Percentiles rank a stretch among this genome's conserved stretches.
phyloP scores from a whole-genome alignment of 1,140 invertebrate species.

The Drosophila grimshawi region DNA sequence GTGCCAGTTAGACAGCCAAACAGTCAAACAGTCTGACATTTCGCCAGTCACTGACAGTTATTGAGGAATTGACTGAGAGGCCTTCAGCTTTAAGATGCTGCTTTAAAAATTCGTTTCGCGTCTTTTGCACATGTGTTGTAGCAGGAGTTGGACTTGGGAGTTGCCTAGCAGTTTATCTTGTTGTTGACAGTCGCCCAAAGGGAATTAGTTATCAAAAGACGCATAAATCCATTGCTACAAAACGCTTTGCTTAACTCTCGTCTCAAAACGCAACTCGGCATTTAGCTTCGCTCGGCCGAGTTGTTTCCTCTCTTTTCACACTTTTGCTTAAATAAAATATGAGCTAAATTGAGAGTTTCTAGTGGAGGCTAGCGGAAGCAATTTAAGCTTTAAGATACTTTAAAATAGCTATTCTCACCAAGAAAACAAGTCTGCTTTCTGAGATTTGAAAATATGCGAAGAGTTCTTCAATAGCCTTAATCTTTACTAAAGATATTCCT shows the following conservation, averaged over 20 bases:
- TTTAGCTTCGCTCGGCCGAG: conserved; percentile 11
- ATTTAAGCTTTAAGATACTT: conserved; percentile 23
- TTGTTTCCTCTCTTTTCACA: conserved; percentile 14
- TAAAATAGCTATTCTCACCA: background rate
- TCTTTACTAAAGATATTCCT: too few relatives aligned
- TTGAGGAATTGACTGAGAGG: background rate
- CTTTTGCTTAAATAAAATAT: conserved; percentile 66
- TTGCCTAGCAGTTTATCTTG: conserved; percentile 76
- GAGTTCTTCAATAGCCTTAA: too few relatives aligned
- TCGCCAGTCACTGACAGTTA: conserved; percentile 23
- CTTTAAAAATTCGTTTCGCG: conserved; percentile 8
- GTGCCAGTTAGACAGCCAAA: conserved; percentile 41
- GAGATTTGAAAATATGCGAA: too few relatives aligned
- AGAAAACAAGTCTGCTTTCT: too few relatives aligned
- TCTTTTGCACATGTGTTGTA: conserved; percentile 21
- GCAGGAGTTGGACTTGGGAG: conserved; percentile 15
- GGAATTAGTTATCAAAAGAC: conserved; percentile 81
- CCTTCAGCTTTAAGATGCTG: conserved; percentile 19
- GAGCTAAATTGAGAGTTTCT: conserved; percentile 52
- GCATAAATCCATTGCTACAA: conserved; percentile 73
- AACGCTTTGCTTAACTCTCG: conserved; percentile 32
- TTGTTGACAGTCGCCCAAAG: conserved; percentile 77
- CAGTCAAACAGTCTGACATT: conserved; percentile 20
- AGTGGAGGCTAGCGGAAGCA: conserved; percentile 1
- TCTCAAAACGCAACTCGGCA: conserved; percentile 3